These are phyloP conservation scores for Rissa tridactyla DNA, from an alignment of 2,113 vertebrate genomes.

Conservation along the genomic window DNA sequence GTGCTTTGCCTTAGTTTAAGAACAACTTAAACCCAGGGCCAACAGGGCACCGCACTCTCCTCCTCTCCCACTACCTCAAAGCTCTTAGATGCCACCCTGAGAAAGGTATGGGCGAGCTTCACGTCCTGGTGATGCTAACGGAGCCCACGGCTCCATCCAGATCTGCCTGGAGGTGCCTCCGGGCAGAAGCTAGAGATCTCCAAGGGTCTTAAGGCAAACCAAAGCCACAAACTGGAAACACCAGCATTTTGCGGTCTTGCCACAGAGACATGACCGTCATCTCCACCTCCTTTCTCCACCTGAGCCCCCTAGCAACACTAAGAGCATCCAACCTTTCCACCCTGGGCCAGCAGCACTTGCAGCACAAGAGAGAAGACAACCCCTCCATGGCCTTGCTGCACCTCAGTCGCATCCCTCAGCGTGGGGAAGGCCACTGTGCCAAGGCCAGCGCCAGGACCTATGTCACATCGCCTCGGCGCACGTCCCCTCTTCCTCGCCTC, in stretches of 20 bases:
- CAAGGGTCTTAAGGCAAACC: background rate
- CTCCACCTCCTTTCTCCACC: background rate
- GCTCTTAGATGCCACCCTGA: background rate
- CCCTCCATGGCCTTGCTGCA: accelerated
- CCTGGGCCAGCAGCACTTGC: background rate
- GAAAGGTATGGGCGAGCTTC: background rate
- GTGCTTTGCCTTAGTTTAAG: background rate
- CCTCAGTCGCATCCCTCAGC: accelerated
- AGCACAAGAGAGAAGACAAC: background rate
- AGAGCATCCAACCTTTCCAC: background rate
- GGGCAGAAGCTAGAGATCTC: background rate
- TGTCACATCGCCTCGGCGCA: accelerated
- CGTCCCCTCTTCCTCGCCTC: accelerated
- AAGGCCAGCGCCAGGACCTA: background rate
- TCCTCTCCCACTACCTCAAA: background rate
- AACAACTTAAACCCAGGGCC: background rate
- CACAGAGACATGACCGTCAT: background rate
- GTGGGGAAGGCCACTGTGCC: accelerated
- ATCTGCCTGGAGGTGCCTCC: background rate
- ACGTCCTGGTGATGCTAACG: accelerated
- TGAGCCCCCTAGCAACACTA: background rate
- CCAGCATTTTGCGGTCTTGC: background rate
- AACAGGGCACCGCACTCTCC: accelerated
- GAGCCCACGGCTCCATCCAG: background rate
- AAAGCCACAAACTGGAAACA: background rate